Evolutionary conservation across 2,888 invertebrate genomes (phyloP).

Genomic region (Macrophya annulata): DNA sequence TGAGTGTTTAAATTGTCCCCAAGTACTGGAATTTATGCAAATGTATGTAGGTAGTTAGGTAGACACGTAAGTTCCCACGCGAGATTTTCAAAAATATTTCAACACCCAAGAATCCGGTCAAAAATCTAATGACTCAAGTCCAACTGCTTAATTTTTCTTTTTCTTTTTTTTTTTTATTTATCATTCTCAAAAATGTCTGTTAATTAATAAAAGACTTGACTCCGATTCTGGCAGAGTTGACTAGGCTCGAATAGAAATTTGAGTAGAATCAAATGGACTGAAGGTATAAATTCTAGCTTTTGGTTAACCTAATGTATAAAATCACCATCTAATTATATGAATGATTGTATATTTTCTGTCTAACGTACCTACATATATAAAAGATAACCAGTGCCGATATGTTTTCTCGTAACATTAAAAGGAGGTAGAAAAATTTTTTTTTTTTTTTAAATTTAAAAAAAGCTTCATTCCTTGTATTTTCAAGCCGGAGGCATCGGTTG

Average conservation of each 20-base stretch:
- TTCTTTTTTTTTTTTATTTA: background rate
- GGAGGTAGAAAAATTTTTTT: background rate
- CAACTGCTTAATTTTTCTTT: background rate
- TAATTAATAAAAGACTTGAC: background rate
- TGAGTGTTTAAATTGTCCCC: conserved; percentile 74
- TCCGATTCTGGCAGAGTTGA: too few relatives aligned
- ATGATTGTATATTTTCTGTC: background rate
- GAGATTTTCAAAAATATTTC: conserved; percentile 7
- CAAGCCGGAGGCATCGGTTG: conserved; percentile 38
- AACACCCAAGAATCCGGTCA: background rate
- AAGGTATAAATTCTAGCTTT: too few relatives aligned
- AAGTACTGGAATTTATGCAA: conserved; percentile 69
- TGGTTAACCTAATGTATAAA: background rate
- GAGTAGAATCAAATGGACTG: too few relatives aligned
- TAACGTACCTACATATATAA: background rate
- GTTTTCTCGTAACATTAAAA: background rate
- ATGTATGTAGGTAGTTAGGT: conserved; percentile 59
- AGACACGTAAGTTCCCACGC: background rate
- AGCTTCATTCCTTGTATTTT: conserved; percentile 40
- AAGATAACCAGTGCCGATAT: background rate
- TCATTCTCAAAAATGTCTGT: background rate
- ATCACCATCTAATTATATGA: background rate
- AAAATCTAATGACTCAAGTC: background rate
- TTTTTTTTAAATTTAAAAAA: background rate
- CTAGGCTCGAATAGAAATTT: too few relatives aligned